A percentile compares a stretch with the other conserved stretches of the same genome.
phyloP scores from a whole-genome alignment of 2,113 vertebrate genomes.

The Canis aureus region DNA sequence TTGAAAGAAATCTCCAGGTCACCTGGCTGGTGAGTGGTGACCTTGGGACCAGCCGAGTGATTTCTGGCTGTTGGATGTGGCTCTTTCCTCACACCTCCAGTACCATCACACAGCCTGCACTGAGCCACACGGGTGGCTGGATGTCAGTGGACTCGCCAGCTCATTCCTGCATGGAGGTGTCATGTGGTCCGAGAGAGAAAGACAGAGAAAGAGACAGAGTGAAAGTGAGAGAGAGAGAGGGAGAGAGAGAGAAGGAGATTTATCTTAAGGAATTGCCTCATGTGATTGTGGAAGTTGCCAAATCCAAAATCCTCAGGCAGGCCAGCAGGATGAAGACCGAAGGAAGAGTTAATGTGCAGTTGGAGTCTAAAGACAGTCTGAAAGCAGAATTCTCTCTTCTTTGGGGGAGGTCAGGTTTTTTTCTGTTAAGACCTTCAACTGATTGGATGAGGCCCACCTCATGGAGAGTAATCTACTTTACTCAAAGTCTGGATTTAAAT shows the following conservation, averaged over 20 bases:
- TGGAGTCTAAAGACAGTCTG: not conserved
- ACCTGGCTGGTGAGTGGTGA: not conserved
- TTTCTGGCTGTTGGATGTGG: not conserved
- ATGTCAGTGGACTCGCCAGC: not conserved
- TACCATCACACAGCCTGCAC: too few relatives aligned
- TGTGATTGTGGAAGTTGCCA: not conserved
- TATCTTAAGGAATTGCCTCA: conserved; percentile 29
- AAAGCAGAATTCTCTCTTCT: not conserved
- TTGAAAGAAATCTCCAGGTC: not conserved
- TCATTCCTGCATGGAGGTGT: not conserved
- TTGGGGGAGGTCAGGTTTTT: not conserved
- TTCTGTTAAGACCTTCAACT: not conserved
- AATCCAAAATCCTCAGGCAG: not conserved
- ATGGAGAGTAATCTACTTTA: not conserved
- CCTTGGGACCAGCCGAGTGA: not conserved
- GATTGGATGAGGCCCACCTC: not conserved
- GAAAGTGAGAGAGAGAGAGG: not conserved
- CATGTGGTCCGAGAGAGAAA: not conserved
- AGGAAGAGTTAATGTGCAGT: not conserved
- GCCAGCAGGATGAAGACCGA: not conserved
- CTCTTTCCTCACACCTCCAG: not conserved
- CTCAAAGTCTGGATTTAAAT: not conserved
- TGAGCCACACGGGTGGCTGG: not conserved
- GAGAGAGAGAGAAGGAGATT: not conserved
- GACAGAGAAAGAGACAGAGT: not conserved